A percentile compares a stretch with the other conserved stretches of the same genome.
phyloP scores from a whole-genome alignment of 2,113 vertebrate species.

The Tragelaphus imberbis region DNA sequence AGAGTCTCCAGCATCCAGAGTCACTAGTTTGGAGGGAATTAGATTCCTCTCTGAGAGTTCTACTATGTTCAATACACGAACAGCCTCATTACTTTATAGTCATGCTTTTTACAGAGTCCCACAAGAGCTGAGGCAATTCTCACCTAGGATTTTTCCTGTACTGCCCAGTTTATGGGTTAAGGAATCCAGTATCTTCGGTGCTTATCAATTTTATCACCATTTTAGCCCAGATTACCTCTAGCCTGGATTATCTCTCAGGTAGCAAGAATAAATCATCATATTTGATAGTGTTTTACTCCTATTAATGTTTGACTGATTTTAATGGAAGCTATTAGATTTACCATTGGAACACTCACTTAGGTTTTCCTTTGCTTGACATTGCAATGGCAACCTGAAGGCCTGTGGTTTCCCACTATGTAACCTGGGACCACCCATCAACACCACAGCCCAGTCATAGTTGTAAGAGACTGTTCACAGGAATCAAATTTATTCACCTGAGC shows the following conservation, averaged over 20 bases:
- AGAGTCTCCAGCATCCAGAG: background rate
- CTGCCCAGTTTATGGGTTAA: background rate
- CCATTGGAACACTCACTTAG: background rate
- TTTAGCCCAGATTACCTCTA: background rate
- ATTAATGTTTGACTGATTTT: background rate
- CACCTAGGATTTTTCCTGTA: background rate
- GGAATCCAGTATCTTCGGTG: background rate
- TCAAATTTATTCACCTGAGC: background rate
- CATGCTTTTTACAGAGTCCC: background rate
- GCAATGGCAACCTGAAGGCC: background rate
- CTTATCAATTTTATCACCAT: background rate
- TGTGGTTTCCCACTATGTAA: background rate
- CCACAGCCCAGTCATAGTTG: background rate
- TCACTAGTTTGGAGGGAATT: background rate
- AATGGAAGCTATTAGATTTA: background rate
- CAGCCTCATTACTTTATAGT: background rate
- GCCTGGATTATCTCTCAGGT: background rate
- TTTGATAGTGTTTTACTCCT: background rate
- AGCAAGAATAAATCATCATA: constrained; percentile 8
- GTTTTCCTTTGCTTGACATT: background rate
- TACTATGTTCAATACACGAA: background rate
- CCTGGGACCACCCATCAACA: background rate
- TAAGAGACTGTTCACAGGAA: background rate
- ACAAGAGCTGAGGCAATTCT: background rate
- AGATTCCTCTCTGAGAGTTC: background rate